Evolutionary conservation across 2,113 vertebrate genomes (phyloP), one percentile per base, ranked within the genome.

Genomic region (Puntigrus tetrazona): DNA sequence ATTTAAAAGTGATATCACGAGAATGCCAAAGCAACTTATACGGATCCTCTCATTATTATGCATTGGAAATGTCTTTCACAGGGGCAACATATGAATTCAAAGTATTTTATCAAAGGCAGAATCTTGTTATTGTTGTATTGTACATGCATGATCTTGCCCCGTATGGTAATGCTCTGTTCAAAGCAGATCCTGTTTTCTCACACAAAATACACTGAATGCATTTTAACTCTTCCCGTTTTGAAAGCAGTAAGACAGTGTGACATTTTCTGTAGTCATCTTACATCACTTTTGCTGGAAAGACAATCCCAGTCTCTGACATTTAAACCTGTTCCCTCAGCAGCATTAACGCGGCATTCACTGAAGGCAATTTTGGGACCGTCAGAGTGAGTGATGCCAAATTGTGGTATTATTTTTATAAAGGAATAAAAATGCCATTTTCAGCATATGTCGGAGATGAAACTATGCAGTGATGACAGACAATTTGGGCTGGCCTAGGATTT

Each of bases 1-100:
- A 38, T 82, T 52, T 82, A 29, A 70, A 52, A 82, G 61, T 70
- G 79, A 81, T 55, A 52, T 22, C 79, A 82, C 45, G 2, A 65
- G 78, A 67, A 67, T 65, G 78, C 10, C 25, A 47, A 80, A 43
- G 41, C 59, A 82, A 70, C 79, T 52, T 82, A 25, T 25, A 52
- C 61, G 55, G 65, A 52, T 82, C 65, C 22, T 55, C 65, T 82
- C 79, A 82, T 82, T 82, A 70, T 52, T 82, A 82, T 82, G 79
- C 65, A 82, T 82, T 82, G 79, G 65, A 70, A 82, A 70, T 70
- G 79, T 70, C 65, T 72, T 82, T 82, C 20, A 70, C n/a, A 36
- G 65, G n/a, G 80, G 31, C 43, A 82, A 70, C 65, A 70, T 52
- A 82, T 70, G 80, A 82, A 82, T 70, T 78, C 63, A 70, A 55